Conservation (phyloP, 2,113 vertebrate species). For the Aviceda subcristata region DNA sequence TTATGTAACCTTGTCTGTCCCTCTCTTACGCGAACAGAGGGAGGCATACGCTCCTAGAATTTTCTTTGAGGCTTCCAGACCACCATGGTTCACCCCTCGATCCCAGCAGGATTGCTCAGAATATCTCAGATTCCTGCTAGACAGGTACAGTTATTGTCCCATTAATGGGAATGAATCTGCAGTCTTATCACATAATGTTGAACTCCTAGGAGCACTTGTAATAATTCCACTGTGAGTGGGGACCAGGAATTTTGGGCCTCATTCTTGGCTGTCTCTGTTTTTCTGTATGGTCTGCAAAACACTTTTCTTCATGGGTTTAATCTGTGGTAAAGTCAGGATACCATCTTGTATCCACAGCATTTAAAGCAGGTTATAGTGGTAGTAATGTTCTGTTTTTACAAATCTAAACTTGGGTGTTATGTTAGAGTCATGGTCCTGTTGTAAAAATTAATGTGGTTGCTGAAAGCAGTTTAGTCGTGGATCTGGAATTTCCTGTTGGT, state of each 20-base stretch:
- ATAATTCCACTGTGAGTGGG: neutral
- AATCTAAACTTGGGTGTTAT: neutral
- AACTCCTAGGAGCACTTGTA: neutral
- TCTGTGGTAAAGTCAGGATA: neutral
- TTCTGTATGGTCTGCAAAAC: neutral
- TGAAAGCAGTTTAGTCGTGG: neutral
- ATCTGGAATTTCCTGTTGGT: neutral
- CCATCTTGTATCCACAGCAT: neutral
- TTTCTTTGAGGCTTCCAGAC: slow-evolving; percentile 93
- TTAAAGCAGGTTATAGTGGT: neutral
- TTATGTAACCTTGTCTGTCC: neutral
- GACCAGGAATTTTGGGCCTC: neutral
- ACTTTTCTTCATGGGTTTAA: neutral
- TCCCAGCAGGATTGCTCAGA: slow-evolving; percentile 98
- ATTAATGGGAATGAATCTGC: neutral
- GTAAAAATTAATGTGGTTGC: neutral
- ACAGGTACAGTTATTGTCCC: slow-evolving; percentile 80
- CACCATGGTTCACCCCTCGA: slow-evolving; percentile 92
- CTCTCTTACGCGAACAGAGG: slow-evolving; percentile 74
- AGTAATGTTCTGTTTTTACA: neutral
- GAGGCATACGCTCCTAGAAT: slow-evolving; percentile 91
- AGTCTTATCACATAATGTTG: neutral
- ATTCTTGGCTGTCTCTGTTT: neutral
- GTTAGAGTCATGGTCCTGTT: neutral
- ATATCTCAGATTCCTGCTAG: slow-evolving; percentile 93